Evolutionary conservation across 1,140 invertebrate genomes (phyloP).

Genomic region (Drosophila sp.): DNA sequence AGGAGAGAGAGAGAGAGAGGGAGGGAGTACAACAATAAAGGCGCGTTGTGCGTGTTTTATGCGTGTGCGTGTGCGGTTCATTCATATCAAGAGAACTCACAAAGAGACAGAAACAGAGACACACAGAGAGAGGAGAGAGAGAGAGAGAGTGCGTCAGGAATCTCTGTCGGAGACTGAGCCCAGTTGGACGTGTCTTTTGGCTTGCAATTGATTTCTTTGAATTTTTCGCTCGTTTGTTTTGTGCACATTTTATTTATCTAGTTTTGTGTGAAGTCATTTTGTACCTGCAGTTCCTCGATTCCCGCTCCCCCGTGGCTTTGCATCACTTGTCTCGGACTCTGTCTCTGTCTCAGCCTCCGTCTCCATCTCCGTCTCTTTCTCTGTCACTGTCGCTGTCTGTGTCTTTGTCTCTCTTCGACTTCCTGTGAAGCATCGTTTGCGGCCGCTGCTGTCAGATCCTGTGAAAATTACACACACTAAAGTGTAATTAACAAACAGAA

Average conservation of each 20-base stretch:
- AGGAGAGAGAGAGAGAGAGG: neutral
- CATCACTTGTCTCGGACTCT: conserved; percentile 28
- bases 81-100: conserved; percentile 32
- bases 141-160: neutral
- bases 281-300: conserved; percentile 57
- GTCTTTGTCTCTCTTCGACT: neutral
- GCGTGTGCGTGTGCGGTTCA: conserved; percentile 69
- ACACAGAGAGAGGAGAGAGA: neutral
- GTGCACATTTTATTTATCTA: conserved; percentile 64
- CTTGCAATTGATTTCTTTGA: conserved; percentile 79
- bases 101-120: neutral
- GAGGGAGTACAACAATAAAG: conserved; percentile 23
- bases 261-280: conserved; percentile 79
- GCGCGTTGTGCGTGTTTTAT: conserved; percentile 64
- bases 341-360: neutral
- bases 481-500: conserved; percentile 81
- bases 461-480: conserved; percentile 79
- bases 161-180: neutral
- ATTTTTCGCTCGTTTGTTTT: conserved; percentile 71
- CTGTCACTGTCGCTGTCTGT: neutral
- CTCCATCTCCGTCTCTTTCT: neutral
- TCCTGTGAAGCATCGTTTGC: conserved; percentile 56
- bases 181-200: conserved; percentile 71
- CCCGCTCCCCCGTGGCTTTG: conserved; percentile 40
- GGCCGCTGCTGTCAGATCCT: conserved; percentile 58